Conservation (phyloP, 2,888 invertebrate genomes). For the Hirtodrosophila duncani region DNA sequence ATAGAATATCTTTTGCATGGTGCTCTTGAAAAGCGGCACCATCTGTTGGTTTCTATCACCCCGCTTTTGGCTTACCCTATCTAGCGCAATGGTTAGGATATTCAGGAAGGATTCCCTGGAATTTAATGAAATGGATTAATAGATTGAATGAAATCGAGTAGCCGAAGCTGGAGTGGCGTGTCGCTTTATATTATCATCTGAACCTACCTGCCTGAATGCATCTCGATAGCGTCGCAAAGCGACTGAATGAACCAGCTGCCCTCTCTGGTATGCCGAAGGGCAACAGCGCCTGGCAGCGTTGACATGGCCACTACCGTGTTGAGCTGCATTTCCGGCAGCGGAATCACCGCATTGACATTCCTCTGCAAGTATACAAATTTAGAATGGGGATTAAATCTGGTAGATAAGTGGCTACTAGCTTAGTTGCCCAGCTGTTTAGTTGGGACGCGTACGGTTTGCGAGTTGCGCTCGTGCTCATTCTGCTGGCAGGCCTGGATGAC, state of each 20-base stretch:
- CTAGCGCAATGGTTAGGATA: slow-evolving; percentile 63
- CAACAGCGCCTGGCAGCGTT: slow-evolving; percentile 73
- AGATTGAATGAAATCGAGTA: not conserved
- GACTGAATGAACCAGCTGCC: slow-evolving; percentile 78
- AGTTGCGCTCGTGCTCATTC: slow-evolving; percentile 34
- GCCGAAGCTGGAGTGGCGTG: not conserved
- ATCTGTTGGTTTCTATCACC: slow-evolving; percentile 64
- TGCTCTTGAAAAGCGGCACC: slow-evolving; percentile 58
- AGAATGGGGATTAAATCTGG: too few species aligned
- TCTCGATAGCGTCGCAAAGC: slow-evolving; percentile 63
- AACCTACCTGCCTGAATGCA: slow-evolving; percentile 61
- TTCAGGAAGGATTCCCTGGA: slow-evolving; percentile 71
- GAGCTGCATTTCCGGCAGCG: slow-evolving; percentile 35
- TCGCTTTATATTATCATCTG: too few species aligned
- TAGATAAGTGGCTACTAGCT: too few species aligned
- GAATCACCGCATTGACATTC: slow-evolving; percentile 25
- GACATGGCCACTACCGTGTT: slow-evolving; percentile 76
- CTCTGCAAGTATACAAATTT: slow-evolving; percentile 18
- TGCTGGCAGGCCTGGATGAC: slow-evolving; percentile 82
- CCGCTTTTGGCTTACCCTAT: slow-evolving; percentile 56
- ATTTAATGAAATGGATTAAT: not conserved
- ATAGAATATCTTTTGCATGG: too few species aligned
- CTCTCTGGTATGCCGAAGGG: slow-evolving; percentile 66
- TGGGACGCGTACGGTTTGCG: slow-evolving; percentile 18
- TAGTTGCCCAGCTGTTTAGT: too few species aligned